Evolutionary conservation across 1,140 invertebrate genomes (phyloP).

Genomic region (Tetragnatha versicolor): DNA sequence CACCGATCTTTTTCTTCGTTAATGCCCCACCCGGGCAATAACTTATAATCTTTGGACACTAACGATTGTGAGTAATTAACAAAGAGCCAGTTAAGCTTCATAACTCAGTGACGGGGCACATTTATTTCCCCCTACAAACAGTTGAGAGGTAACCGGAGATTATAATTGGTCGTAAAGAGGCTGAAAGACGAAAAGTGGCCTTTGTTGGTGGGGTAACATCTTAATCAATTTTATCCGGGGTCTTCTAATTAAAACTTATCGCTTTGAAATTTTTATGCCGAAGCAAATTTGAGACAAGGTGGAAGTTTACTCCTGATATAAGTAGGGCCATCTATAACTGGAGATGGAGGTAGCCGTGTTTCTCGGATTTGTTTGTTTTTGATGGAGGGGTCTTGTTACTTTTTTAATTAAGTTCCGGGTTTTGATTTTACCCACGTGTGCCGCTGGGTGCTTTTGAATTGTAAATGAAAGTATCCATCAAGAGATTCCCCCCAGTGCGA

Average conservation of each 20-base stretch:
- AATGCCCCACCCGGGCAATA: neutral
- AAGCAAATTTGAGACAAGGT: too few relatives aligned
- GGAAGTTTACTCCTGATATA: too few relatives aligned
- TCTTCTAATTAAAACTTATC: neutral
- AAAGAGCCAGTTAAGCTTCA: neutral
- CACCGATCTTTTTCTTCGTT: neutral
- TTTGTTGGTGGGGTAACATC: slow-evolving; percentile 1
- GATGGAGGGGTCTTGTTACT: too few relatives aligned
- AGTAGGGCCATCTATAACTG: too few relatives aligned
- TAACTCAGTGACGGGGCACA: neutral
- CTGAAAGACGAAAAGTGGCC: neutral
- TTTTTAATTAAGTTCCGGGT: too few relatives aligned
- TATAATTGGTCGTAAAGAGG: neutral
- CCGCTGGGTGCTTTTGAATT: too few relatives aligned
- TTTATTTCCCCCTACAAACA: neutral
- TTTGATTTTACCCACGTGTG: too few relatives aligned
- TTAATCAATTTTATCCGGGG: neutral
- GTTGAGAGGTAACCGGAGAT: neutral
- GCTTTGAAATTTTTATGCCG: too few relatives aligned
- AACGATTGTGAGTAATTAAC: slow-evolving; percentile 3
- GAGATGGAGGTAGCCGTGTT: too few relatives aligned
- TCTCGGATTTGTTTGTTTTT: too few relatives aligned
- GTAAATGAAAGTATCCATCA: too few relatives aligned
- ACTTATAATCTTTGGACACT: neutral
- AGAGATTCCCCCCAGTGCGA: too few relatives aligned